These are phyloP conservation scores for Anhinga anhinga DNA, from an alignment of 2,113 vertebrate genomes.

Conservation along the genomic window DNA sequence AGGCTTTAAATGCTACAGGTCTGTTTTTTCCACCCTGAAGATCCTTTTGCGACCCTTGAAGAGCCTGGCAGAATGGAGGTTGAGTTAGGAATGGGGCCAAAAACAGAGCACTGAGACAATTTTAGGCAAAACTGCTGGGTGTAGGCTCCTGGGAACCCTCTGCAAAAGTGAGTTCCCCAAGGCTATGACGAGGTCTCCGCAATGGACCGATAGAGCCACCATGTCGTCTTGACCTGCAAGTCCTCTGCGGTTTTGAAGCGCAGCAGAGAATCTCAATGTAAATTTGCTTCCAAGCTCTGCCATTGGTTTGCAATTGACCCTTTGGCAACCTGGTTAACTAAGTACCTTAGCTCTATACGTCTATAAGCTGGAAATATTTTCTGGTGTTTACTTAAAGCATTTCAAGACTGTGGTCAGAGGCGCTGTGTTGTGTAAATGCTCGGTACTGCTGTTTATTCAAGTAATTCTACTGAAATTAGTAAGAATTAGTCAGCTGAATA, in stretches of 20 bases:
- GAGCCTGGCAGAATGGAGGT: not conserved
- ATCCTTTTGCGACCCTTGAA: not conserved
- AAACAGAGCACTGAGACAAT: not conserved
- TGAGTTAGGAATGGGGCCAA: not conserved
- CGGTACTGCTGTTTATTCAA: constrained; percentile 38
- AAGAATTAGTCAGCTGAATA: constrained; percentile 53
- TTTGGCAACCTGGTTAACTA: not conserved
- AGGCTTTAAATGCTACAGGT: not conserved
- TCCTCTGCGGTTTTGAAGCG: not conserved
- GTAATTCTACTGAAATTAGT: constrained; percentile 54
- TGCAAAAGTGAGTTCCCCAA: not conserved
- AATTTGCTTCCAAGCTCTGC: not conserved
- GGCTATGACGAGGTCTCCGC: not conserved
- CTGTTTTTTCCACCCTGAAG: not conserved
- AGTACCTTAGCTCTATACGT: not conserved
- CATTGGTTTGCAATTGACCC: not conserved
- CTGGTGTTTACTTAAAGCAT: constrained; percentile 23
- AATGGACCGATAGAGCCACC: not conserved
- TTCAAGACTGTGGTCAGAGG: not conserved
- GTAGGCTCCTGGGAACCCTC: not conserved
- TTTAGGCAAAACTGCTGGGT: not conserved
- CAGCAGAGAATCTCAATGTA: not conserved
- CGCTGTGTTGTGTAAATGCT: not conserved
- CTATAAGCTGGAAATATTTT: not conserved
- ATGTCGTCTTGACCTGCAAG: not conserved